Percentiles rank a stretch among this genome's conserved stretches.
Conservation (phyloP, 2,113 vertebrate genomes). For the Elephas maximus region DNA sequence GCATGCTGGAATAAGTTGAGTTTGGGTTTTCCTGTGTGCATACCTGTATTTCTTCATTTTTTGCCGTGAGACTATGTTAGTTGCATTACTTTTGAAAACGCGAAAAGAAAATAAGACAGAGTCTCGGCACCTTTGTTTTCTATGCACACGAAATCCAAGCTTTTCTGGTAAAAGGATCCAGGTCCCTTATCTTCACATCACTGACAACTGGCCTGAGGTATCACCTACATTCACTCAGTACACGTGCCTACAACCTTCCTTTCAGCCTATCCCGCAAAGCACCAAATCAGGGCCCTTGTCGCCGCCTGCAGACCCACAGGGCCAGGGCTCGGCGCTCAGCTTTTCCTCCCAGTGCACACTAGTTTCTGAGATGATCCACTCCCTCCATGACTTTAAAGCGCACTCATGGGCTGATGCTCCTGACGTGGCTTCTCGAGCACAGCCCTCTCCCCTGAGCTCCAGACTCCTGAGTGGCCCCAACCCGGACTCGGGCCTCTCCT, state of each 20-base stretch:
- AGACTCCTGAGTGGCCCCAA: not conserved
- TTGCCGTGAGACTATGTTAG: not conserved
- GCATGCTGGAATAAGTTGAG: not conserved
- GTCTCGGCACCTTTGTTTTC: not conserved
- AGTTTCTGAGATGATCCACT: not conserved
- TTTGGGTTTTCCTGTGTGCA: not conserved
- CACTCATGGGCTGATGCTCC: not conserved
- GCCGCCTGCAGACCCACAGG: too few species aligned
- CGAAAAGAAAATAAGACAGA: not conserved
- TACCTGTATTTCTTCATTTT: not conserved
- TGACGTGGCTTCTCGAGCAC: not conserved
- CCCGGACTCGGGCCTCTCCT: not conserved
- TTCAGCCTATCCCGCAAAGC: not conserved
- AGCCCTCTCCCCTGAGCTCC: not conserved
- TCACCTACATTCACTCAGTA: too few species aligned
- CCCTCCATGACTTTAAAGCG: not conserved
- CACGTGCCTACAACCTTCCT: not conserved
- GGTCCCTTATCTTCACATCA: not conserved
- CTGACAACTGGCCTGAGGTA: fast-evolving
- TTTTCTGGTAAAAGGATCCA: not conserved
- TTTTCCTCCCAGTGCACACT: not conserved
- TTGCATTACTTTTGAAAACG: not conserved
- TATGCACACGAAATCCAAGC: not conserved
- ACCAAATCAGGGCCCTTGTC: fast-evolving
- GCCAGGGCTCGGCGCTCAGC: not conserved